phyloP scores from a whole-genome alignment of 2,797 vertebrate genomes.

The Leptatherina wallacei region DNA sequence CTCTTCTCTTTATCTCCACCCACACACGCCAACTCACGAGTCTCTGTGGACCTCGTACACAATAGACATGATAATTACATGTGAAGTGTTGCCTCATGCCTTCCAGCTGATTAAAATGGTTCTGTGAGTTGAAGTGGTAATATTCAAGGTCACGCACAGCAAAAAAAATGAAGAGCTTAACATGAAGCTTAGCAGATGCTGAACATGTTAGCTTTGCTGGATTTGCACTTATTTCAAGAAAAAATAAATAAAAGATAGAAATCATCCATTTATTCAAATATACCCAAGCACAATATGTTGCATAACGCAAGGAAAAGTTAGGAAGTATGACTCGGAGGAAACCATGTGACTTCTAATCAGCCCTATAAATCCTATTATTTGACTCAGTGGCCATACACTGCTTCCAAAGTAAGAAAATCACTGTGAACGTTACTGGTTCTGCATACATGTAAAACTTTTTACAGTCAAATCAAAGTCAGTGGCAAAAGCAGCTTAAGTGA shows the following conservation, averaged over 20 bases:
- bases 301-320: neutral
- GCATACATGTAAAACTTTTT: slow-evolving; percentile 13
- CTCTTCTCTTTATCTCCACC: slow-evolving; percentile 70
- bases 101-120: slow-evolving; percentile 54
- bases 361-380: slow-evolving; percentile 2
- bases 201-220: slow-evolving; percentile 6
- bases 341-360: neutral
- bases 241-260: neutral
- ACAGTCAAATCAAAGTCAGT: slow-evolving; percentile 51
- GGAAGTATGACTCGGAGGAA: slow-evolving; percentile 3
- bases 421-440: neutral
- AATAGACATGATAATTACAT: slow-evolving; percentile 71
- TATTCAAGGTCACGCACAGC: slow-evolving; percentile 64
- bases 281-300: neutral
- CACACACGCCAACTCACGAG: slow-evolving; percentile 47
- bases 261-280: slow-evolving; percentile 18
- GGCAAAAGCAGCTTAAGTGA: slow-evolving; percentile 34
- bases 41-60: slow-evolving; percentile 60
- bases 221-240: slow-evolving; percentile 12
- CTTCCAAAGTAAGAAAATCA: slow-evolving; percentile 1
- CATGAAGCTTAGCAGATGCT: slow-evolving; percentile 24
- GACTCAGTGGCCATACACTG: neutral
- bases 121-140: slow-evolving; percentile 16
- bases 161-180: slow-evolving; percentile 39
- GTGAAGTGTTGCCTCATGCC: slow-evolving; percentile 55